Conservation (phyloP, 2,888 invertebrate genomes). For the Drosophila mercatorum region DNA sequence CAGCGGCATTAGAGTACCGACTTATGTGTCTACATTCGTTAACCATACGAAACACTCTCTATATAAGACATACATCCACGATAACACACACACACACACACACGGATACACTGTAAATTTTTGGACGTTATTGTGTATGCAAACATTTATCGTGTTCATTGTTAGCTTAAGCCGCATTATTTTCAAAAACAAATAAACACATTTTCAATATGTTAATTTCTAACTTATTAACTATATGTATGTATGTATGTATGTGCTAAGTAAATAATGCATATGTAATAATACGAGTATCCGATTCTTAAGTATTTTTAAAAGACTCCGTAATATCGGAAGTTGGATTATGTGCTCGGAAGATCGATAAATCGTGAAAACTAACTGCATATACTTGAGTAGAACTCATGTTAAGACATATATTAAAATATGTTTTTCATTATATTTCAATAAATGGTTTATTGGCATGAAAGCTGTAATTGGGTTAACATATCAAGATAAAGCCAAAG, state of each 20-base stretch:
- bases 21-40: conserved; percentile 21
- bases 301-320: conserved; percentile 42
- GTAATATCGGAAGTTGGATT: neutral
- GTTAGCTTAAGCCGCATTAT: conserved; percentile 54
- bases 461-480: neutral
- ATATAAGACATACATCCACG: conserved; percentile 6
- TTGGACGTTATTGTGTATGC: conserved; percentile 62
- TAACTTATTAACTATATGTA: conserved; percentile 29
- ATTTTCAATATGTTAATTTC: conserved; percentile 42
- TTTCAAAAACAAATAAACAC: conserved; percentile 28
- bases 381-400: neutral
- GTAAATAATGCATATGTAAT: conserved; percentile 45
- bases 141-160: conserved; percentile 45
- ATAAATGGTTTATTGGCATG: neutral
- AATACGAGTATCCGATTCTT: conserved; percentile 26
- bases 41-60: conserved; percentile 1
- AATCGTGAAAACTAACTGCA: neutral
- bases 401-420: neutral
- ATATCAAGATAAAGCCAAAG: neutral
- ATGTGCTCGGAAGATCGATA: neutral
- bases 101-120: conserved; percentile 45
- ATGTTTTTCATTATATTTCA: neutral
- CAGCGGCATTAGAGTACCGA: conserved; percentile 26
- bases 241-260: conserved; percentile 68
- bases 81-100: conserved; percentile 18